Evolutionary conservation across 2,113 vertebrate genomes (phyloP).

Genomic region (Podarcis cretensis): DNA sequence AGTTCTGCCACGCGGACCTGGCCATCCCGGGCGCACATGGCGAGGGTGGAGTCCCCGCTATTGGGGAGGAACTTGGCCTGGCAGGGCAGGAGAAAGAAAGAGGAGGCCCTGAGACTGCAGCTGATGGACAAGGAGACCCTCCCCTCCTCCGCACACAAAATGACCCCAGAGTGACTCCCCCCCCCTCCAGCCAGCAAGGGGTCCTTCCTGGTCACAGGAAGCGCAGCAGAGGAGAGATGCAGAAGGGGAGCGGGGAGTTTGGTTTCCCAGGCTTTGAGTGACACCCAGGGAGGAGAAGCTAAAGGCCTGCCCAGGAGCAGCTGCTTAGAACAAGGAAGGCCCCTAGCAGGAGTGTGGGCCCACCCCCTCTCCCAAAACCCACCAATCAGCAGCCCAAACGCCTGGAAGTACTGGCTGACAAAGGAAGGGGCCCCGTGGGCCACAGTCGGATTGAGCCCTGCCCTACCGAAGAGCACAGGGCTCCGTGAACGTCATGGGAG

Average conservation of each 20-base stretch:
- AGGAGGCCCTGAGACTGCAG: neutral
- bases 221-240: neutral
- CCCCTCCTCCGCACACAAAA: too few species aligned
- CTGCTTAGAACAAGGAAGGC: neutral
- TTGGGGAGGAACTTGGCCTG: slow-evolving; percentile 98
- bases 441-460: too few species aligned
- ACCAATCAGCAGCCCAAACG: too few species aligned
- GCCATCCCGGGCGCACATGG: slow-evolving; percentile 95
- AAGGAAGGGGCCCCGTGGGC: too few species aligned
- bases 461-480: too few species aligned
- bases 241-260: neutral
- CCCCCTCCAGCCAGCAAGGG: neutral
- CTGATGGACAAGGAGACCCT: neutral
- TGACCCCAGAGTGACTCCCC: too few species aligned
- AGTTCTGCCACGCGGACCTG: slow-evolving; percentile 94
- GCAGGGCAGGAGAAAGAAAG: neutral
- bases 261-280: neutral
- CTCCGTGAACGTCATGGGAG: too few species aligned
- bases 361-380: too few species aligned
- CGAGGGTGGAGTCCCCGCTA: slow-evolving; percentile 93
- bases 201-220: too few species aligned
- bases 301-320: neutral
- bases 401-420: too few species aligned
- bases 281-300: neutral
- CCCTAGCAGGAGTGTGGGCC: too few species aligned